phyloP scores from a whole-genome alignment of 2,797 vertebrate species.

The Paramormyrops hopkinsi region DNA sequence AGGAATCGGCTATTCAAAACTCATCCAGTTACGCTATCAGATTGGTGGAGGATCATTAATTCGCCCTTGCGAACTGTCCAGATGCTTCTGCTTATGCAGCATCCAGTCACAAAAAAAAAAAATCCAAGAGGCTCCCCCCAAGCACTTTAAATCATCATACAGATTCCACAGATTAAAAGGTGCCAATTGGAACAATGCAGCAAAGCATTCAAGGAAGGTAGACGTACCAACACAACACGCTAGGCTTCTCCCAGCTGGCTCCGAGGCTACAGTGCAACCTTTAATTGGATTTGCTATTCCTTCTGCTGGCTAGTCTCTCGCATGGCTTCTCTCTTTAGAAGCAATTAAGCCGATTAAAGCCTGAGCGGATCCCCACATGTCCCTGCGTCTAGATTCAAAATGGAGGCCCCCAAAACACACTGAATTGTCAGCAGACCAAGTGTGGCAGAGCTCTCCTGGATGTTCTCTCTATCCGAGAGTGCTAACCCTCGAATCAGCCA shows the following conservation, averaged over 20 bases:
- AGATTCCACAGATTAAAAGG: background rate
- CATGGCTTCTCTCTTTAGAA: slow-evolving; percentile 16
- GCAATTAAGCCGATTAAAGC: slow-evolving; percentile 35
- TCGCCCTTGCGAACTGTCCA: background rate
- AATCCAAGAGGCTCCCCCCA: background rate
- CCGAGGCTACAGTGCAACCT: slow-evolving; percentile 11
- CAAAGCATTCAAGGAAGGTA: background rate
- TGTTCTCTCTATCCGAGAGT: background rate
- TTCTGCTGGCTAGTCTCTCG: background rate
- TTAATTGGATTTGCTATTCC: slow-evolving; percentile 17
- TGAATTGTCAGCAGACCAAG: background rate
- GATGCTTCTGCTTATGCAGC: background rate
- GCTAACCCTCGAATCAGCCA: background rate
- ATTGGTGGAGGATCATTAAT: background rate
- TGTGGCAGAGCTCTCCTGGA: background rate
- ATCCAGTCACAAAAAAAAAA: background rate
- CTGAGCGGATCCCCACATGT: slow-evolving; percentile 12
- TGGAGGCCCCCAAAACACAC: background rate
- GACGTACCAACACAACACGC: background rate
- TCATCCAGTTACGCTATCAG: background rate
- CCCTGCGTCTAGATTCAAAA: background rate
- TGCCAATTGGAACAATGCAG: background rate
- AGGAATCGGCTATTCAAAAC: background rate
- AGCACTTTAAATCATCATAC: background rate
- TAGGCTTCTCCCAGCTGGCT: background rate